Conservation (phyloP, 2,797 vertebrate genomes). For the Tapera naevia region DNA sequence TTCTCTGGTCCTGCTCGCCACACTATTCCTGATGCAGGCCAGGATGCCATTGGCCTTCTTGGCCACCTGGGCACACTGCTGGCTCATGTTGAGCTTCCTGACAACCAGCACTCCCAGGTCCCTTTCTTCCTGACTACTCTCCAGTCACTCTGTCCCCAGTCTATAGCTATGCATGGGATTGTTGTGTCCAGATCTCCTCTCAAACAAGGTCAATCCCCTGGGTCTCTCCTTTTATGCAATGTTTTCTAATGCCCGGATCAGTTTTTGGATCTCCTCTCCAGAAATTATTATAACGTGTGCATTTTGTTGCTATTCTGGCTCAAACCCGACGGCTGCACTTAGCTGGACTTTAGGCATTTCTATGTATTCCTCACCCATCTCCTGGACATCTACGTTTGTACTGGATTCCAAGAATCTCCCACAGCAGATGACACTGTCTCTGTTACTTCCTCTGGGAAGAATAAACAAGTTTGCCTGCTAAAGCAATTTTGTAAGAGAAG, state of each 20-base stretch:
- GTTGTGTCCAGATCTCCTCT: no score
- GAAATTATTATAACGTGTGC: background rate
- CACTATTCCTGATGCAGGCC: no score
- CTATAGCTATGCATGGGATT: no score
- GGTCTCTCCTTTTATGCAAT: accelerated
- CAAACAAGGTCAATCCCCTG: background rate
- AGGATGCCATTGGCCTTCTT: no score
- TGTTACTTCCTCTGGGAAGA: background rate
- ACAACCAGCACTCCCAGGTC: no score
- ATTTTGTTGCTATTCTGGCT: background rate
- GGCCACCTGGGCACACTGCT: no score
- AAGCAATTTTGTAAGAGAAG: background rate
- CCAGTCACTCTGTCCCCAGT: no score
- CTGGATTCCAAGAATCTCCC: background rate
- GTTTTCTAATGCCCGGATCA: background rate
- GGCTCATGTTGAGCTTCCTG: no score
- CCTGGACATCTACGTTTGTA: background rate
- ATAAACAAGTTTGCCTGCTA: background rate
- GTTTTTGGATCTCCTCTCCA: background rate
- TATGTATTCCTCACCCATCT: background rate
- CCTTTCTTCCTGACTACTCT: no score
- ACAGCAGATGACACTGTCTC: background rate
- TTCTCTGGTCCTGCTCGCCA: no score
- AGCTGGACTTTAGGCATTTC: background rate
- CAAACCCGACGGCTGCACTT: background rate